Conservation (phyloP, 2,797 vertebrate species). For the Gambusia yucatana region DNA sequence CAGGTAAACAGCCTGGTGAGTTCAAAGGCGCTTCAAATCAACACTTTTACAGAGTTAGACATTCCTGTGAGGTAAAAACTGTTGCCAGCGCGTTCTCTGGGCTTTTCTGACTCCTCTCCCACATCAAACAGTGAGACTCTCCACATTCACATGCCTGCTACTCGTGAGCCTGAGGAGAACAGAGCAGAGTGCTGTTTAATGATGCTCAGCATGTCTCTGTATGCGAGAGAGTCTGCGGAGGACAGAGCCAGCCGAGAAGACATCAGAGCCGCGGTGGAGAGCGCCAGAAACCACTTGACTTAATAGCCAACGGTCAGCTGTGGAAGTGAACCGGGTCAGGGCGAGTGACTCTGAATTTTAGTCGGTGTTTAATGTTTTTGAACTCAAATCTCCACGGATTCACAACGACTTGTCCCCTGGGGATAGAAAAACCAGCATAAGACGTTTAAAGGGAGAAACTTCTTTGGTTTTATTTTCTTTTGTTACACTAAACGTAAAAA, state of each 20-base stretch:
- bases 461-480: not conserved
- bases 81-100: slow-evolving; percentile 35
- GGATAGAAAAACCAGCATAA: not conserved
- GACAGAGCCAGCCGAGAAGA: slow-evolving; percentile 37
- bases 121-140: slow-evolving; percentile 62
- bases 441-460: not conserved
- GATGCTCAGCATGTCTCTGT: slow-evolving; percentile 56
- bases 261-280: slow-evolving; percentile 46
- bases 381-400: slow-evolving; percentile 26
- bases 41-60: slow-evolving; percentile 54
- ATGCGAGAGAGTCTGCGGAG: slow-evolving; percentile 22
- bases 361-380: slow-evolving; percentile 25
- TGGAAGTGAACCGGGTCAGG: slow-evolving; percentile 16
- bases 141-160: slow-evolving; percentile 44
- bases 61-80: slow-evolving; percentile 36
- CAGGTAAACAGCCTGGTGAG: slow-evolving; percentile 63
- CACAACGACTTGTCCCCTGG: not conserved
- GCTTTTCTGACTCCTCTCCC: slow-evolving; percentile 37
- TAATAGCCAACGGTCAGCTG: slow-evolving; percentile 33
- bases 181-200: slow-evolving; percentile 43
- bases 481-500: not conserved
- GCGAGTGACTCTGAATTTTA: slow-evolving; percentile 29
- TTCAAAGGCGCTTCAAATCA: slow-evolving; percentile 67
- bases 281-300: slow-evolving; percentile 43
- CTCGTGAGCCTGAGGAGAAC: slow-evolving; percentile 37